Evolutionary conservation across 2,113 vertebrate genomes (phyloP), one percentile per base, ranked within the genome.

Genomic region (Narcine bancroftii): DNA sequence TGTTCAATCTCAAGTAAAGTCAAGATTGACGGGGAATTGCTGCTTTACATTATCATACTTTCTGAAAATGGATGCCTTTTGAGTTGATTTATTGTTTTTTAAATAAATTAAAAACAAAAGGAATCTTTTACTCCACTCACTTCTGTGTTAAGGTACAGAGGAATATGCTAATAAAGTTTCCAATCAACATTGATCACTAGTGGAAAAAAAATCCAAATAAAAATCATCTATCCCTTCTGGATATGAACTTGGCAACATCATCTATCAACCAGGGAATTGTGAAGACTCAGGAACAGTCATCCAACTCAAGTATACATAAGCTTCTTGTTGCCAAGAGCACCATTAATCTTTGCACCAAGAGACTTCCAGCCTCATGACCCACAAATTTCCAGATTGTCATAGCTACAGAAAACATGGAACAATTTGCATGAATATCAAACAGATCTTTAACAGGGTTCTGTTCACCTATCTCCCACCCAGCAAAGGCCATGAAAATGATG

Each of bases 301-400:
- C 36, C 36, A 91, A 69, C 63, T 69, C 63, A 91, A 91, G 33
- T 69, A 91, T 69, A 66, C 42, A 91, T 11, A 33, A 91, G 63
- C 63, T 10, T 91, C 21, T 19, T 7, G 65, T 45, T 69, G 87
- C 63, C 87, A 91, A 69, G 60, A 45, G 36, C 36, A 66, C 63
- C 63, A 29, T 60, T 56, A 36, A 85, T 60, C 33, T 56, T 87
- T 60, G 60, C 63, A 89, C n/a, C 60, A 5, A 63, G 36, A 15
- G 53, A 65, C 87, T 24, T 45, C 36, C 56, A 66, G 63, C 60
- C 39, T 91, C 53, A 19, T 24, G 3, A 87, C 63, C 87, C 87
- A 69, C 63, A 91, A 89, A 91, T 91, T 24, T 63, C 24, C 87
- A 69, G 36, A 17, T 69, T 45, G 63, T 65, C 60, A 89, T 65